Conservation (phyloP, 2,888 invertebrate genomes). For the Nemotelus pantherinus region DNA sequence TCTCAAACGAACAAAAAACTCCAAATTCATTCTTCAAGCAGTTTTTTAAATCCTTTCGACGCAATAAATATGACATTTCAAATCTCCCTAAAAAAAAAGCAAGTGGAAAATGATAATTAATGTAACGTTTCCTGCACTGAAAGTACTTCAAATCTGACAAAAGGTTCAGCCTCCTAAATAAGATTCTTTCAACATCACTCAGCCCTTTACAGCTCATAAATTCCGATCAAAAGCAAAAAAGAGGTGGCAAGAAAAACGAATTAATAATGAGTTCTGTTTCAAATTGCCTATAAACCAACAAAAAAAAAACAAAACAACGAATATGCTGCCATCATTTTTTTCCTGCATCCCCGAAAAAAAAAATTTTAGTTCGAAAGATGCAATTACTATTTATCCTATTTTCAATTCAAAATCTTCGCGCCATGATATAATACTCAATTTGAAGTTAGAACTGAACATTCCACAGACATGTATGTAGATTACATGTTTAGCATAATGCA, state of each 20-base stretch:
- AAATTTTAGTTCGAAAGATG: background rate
- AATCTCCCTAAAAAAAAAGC: background rate
- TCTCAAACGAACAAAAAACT: no score
- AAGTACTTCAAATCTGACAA: slow-evolving; percentile 8
- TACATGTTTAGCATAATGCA: slow-evolving; percentile 7
- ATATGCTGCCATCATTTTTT: background rate
- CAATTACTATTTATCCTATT: background rate
- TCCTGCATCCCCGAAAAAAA: background rate
- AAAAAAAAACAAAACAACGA: background rate
- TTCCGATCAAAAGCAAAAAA: background rate
- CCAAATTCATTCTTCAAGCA: background rate
- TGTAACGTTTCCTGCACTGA: background rate
- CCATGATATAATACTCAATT: background rate
- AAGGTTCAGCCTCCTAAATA: slow-evolving; percentile 41
- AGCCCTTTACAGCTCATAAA: slow-evolving; percentile 40
- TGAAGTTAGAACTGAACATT: slow-evolving; percentile 14
- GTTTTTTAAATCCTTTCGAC: background rate
- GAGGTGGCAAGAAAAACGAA: slow-evolving; percentile 15
- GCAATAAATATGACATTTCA: slow-evolving; percentile 4
- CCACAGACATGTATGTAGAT: background rate
- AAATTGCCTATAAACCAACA: background rate
- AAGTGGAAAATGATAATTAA: background rate
- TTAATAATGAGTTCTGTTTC: slow-evolving; percentile 28
- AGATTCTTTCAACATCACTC: slow-evolving; percentile 35
- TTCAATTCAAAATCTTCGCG: background rate